Percentiles rank a stretch among this genome's conserved stretches.
phyloP scores from a whole-genome alignment of 2,797 vertebrate genomes.

The Melopsittacus undulatus region DNA sequence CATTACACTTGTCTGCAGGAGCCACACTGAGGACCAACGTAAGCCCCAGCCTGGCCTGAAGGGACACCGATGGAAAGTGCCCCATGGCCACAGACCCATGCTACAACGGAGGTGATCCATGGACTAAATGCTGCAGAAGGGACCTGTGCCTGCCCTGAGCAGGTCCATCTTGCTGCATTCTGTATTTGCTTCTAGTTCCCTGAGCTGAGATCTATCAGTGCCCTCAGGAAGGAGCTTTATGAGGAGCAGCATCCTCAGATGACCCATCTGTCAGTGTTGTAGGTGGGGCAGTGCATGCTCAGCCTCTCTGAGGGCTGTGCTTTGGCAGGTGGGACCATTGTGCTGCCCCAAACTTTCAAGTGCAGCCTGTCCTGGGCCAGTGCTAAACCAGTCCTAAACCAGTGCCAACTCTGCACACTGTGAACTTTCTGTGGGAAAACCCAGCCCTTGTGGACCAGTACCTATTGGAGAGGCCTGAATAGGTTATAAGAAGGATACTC shows the following conservation, averaged over 20 bases:
- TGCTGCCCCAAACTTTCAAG: neutral
- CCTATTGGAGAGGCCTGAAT: neutral
- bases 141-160: neutral
- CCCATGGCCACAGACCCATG: neutral
- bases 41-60: neutral
- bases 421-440: neutral
- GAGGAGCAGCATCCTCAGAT: neutral
- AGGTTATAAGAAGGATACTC: neutral
- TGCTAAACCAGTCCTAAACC: neutral
- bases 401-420: neutral
- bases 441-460: neutral
- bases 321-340: neutral
- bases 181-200: neutral
- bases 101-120: neutral
- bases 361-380: neutral
- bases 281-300: neutral
- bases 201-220: neutral
- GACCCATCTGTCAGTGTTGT: neutral
- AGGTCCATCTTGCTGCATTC: neutral
- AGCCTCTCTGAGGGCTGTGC: neutral
- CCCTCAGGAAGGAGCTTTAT: neutral
- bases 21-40: neutral
- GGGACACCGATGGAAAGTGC: neutral
- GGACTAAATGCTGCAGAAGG: neutral
- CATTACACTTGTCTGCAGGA: neutral